Evolutionary conservation across 37 sponge, comb jelly and placozoan genomes (phyloP), one percentile per base, ranked within the genome.

Genomic region (Amphimedon queenslandica): DNA sequence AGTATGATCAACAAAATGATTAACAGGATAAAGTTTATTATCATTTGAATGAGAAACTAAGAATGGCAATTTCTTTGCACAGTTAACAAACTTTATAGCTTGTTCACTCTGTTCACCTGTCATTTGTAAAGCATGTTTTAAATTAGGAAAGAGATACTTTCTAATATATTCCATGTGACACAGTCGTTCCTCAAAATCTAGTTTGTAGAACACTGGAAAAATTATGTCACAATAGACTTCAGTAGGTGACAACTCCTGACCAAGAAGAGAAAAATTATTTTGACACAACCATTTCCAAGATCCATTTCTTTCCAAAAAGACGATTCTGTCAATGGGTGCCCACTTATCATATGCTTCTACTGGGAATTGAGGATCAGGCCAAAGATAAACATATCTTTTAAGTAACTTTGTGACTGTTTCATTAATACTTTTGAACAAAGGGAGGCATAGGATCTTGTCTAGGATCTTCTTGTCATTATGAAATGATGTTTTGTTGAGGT

Each of bases 351-450:
- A 63, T 0, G 71, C 81, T 58, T 32, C 42, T 23, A n/a, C 33
- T 25, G 57, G 70, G 18, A 75, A 53, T 4, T 56, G 1, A 8
- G 21, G n/a, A 11, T 21, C 55, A 8, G 76, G 76, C 87, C 87
- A 86, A 32, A 76, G 51, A 16, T 27, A 79, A 0, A 74, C 76
- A 29, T 24, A n/a, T 38, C 29, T 66, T 31, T 63, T 74, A 10
- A 10, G 3, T 42, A 71, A 23, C 29, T 65, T 0, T 55, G 34
- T 63, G 13, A 75, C 47, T 11, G 28, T 64, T 0, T 77, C 81
- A 31, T 43, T 40, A 21, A 86, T 36, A 28, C 51, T 69, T 32
- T 70, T 66, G 42, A 74, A 86, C 10, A 86, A 34, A 57, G 87
- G 87, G 2, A 86, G 40, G 0, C 36, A 51, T 40, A 65, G 63